Conservation (phyloP, 2,797 vertebrate species). For the Setipinna tenuifilis region DNA sequence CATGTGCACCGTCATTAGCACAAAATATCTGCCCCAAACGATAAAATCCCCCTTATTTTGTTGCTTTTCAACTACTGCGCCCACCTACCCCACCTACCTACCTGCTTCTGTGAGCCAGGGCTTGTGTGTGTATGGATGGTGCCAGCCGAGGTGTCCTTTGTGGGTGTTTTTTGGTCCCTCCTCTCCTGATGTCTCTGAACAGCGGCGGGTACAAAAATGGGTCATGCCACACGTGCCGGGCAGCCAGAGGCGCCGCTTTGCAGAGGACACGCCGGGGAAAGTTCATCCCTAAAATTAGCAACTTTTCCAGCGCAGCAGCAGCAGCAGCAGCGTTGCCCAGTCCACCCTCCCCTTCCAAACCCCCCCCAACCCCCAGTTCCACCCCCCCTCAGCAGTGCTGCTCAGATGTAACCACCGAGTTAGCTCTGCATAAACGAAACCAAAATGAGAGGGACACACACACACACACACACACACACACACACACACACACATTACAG, state of each 20-base stretch:
- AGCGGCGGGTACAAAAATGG: slow-evolving; percentile 52
- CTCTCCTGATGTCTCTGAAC: neutral
- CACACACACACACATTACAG: neutral
- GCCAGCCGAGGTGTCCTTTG: neutral
- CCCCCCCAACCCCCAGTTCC: too few relatives aligned
- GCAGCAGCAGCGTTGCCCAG: neutral
- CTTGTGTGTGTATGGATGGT: neutral
- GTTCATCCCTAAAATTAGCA: slow-evolving; percentile 61
- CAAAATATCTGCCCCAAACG: too few relatives aligned
- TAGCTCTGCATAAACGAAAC: neutral
- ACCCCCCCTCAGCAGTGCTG: neutral
- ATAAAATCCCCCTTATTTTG: too few relatives aligned
- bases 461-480: too few relatives aligned
- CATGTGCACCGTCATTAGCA: too few relatives aligned
- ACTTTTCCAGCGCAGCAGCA: slow-evolving; percentile 13
- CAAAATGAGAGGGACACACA: neutral
- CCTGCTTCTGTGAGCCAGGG: neutral
- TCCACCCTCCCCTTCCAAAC: too few relatives aligned
- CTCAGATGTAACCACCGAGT: slow-evolving; percentile 12
- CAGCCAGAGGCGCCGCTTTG: slow-evolving; percentile 35
- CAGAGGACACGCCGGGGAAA: slow-evolving; percentile 38
- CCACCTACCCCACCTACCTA: neutral
- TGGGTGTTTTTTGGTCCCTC: neutral
- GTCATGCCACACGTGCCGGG: slow-evolving; percentile 51
- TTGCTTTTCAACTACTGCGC: too few relatives aligned